Percentiles rank a stretch among this genome's conserved stretches.
These are phyloP conservation scores for Trissoscelio sp. DNA, from an alignment of 2,888 invertebrate species.

Conservation along the genomic window DNA sequence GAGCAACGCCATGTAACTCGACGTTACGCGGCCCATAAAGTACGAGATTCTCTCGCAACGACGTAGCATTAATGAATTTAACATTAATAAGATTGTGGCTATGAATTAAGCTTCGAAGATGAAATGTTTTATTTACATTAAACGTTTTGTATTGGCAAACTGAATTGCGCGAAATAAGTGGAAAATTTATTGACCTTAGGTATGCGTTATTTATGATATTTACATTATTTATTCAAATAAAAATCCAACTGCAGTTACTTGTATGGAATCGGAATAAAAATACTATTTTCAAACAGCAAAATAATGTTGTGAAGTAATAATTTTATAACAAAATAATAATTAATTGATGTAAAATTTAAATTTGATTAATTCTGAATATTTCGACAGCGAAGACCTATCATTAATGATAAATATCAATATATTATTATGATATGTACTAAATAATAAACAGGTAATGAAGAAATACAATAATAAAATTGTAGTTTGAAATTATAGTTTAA, in stretches of 20 bases:
- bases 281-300: no score
- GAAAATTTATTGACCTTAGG: constrained; percentile 20
- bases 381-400: no score
- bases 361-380: no score
- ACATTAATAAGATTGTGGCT: constrained; percentile 56
- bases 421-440: no score
- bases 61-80: constrained; percentile 47
- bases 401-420: no score
- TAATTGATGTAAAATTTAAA: no score
- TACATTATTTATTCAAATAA: neutral
- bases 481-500: no score
- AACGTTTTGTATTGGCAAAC: constrained; percentile 31
- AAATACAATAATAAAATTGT: no score
- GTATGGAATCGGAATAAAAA: neutral
- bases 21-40: constrained; percentile 50
- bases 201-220: constrained; percentile 4
- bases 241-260: neutral
- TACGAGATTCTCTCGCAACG: constrained; percentile 34
- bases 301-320: no score
- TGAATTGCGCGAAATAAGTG: constrained; percentile 18
- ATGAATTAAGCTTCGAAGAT: constrained; percentile 35
- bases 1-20: constrained; percentile 44
- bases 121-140: constrained; percentile 45
- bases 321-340: no score
- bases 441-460: no score